phyloP scores from a whole-genome alignment of 2,888 invertebrate species.

The Ceraclea dissimilis region DNA sequence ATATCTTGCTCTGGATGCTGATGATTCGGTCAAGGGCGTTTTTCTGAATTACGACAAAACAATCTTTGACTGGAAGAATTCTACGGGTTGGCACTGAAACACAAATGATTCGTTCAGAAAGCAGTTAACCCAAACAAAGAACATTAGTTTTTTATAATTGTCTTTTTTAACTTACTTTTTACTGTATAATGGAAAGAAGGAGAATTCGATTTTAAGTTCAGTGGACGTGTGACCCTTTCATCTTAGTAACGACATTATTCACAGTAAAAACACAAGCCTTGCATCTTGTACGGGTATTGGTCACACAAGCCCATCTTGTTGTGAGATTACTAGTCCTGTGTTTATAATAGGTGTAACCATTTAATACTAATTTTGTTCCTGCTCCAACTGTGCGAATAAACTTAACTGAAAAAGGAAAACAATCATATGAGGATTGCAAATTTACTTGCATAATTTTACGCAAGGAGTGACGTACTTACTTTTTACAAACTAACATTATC shows the following conservation, averaged over 20 bases:
- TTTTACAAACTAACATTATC: too few relatives aligned
- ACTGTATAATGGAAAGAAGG: too few relatives aligned
- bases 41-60: constrained; percentile 57
- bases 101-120: too few relatives aligned
- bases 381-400: neutral
- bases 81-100: neutral
- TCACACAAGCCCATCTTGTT: neutral
- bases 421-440: too few relatives aligned
- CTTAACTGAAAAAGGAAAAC: neutral
- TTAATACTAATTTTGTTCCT: neutral
- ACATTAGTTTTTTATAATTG: too few relatives aligned
- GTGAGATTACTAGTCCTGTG: neutral
- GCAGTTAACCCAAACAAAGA: too few relatives aligned
- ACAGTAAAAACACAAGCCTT: neutral
- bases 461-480: too few relatives aligned
- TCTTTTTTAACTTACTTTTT: too few relatives aligned
- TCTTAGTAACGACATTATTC: too few relatives aligned
- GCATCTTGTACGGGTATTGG: neutral
- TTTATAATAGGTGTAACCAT: neutral
- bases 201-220: too few relatives aligned
- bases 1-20: constrained; percentile 56
- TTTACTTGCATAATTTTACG: too few relatives aligned
- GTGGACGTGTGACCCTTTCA: too few relatives aligned
- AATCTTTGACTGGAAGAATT: constrained; percentile 51
- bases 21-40: constrained; percentile 52